Percentiles rank a stretch among this genome's conserved stretches.
Conservation (phyloP, 2,797 vertebrate species). For the Helostoma temminkii region DNA sequence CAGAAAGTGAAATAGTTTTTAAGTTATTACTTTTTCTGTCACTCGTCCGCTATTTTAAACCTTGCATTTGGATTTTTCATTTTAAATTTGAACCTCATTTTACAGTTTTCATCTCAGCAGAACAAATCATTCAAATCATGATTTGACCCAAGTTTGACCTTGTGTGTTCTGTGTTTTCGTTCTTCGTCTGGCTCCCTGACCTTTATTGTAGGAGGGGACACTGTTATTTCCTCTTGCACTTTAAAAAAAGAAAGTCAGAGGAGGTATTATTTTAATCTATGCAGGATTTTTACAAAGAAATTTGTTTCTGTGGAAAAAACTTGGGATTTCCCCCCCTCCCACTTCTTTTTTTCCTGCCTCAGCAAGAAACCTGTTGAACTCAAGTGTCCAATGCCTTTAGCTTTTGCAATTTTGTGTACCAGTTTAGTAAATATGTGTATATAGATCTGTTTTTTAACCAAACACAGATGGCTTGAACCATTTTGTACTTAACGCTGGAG, state of each 20-base stretch:
- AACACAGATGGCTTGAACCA: constrained; percentile 76
- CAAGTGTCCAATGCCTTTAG: constrained; percentile 82
- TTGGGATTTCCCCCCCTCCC: constrained; percentile 52
- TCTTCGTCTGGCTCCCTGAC: constrained; percentile 79
- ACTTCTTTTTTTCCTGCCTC: constrained; percentile 53
- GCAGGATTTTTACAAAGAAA: constrained; percentile 79
- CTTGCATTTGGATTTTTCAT: not conserved
- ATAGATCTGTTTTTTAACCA: constrained; percentile 76
- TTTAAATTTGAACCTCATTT: not conserved
- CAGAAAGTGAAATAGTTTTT: constrained; percentile 2
- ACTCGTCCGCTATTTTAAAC: not conserved
- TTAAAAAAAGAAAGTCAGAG: constrained; percentile 67
- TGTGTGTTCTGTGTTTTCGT: constrained; percentile 17
- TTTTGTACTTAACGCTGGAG: constrained; percentile 83
- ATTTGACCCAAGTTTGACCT: constrained; percentile 50
- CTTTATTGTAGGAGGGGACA: constrained; percentile 77
- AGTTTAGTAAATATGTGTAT: constrained; percentile 72
- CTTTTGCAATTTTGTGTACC: constrained; percentile 81
- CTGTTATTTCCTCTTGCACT: constrained; percentile 83
- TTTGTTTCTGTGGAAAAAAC: constrained; percentile 48
- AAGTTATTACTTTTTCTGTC: constrained; percentile 11
- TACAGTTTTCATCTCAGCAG: constrained; percentile 9
- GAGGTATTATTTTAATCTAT: constrained; percentile 83
- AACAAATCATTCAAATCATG: constrained; percentile 12
- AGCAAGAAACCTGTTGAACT: constrained; percentile 75